phyloP scores from a whole-genome alignment of 2,797 vertebrate species.

The Pipistrellus kuhlii region DNA sequence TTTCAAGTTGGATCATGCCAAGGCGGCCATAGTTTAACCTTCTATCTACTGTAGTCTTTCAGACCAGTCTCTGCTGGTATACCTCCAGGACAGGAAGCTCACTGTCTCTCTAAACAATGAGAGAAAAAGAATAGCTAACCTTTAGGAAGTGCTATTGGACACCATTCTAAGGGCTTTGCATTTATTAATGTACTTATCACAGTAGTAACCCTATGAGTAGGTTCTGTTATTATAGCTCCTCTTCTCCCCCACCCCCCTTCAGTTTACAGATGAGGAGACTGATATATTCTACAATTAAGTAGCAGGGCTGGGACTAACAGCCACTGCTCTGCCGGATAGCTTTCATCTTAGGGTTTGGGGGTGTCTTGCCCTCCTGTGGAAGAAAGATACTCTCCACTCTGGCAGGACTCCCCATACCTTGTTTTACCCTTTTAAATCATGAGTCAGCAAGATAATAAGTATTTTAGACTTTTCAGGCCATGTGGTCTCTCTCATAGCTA shows the following conservation, averaged over 20 bases:
- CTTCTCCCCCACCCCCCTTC: no score
- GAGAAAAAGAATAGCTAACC: constrained; percentile 2
- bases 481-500: neutral
- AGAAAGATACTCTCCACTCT: neutral
- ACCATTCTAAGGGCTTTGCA: neutral
- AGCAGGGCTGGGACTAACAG: neutral
- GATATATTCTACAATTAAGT: neutral
- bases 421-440: constrained; percentile 54
- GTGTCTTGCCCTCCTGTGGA: neutral
- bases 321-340: neutral
- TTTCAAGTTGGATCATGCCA: constrained; percentile 23
- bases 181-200: constrained; percentile 3
- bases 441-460: neutral
- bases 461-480: neutral
- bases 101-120: neutral
- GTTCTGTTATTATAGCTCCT: neutral
- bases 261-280: neutral
- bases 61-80: neutral
- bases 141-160: neutral
- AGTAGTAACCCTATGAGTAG: neutral
- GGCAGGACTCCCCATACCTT: neutral
- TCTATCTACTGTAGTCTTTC: neutral
- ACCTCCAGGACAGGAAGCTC: neutral
- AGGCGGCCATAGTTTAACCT: neutral
- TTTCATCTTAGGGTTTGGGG: neutral